Base-by-base conservation (phyloP, 64 coral and sea anemone genomes). In the Exaiptasia diaphana region DNA sequence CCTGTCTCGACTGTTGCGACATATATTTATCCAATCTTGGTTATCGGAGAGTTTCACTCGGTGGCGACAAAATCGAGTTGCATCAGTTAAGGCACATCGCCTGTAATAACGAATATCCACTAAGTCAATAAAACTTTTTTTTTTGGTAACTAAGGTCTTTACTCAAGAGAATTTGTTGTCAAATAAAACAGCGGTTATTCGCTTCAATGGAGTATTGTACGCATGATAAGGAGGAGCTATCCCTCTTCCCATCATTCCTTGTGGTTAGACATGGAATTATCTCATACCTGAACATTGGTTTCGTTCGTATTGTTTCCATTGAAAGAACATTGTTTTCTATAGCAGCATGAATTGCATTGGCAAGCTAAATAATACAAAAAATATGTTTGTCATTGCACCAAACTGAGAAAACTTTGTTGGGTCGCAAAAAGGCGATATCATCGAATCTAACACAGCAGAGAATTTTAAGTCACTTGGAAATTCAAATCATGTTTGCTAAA, bases 271-370 rank as follows among this genome's bases (percentile, higher is more conserved):
- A n/a, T n/a, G n/a, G n/a, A n/a, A n/a, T n/a, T n/a, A n/a, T n/a
- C n/a, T n/a, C n/a, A 24, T 88, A 97, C 93, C 88, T 91, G 38
- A 82, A 91, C 13, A 83, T 68, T 13, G 83, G 44, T 50, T 97
- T 97, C 15, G 43, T 82, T 45, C 57, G 65, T 38, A 87, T 87
- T 8, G 74, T 75, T 45, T 99, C 95, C 95, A 99, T 92, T 24
- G 81, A 86, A 4, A 99, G 56, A 22, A 77, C 78, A 28, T 99
- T 99, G 50, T 83, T 99, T 69, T 93, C 90, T 41, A 99, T 89
- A 4, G 95, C 88, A 67, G 50, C 36, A 29, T 99, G 89, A 71
- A 99, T 83, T 64, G 85, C 78, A 6, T 83, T 26, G 13, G 95
- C 89, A 9, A 99, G 67, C 95, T 99, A 83, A 76, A 81, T 49